Base-by-base conservation (phyloP, 37 sponge, comb jelly and placozoan genomes). In the Cliona cf. orientalis region DNA sequence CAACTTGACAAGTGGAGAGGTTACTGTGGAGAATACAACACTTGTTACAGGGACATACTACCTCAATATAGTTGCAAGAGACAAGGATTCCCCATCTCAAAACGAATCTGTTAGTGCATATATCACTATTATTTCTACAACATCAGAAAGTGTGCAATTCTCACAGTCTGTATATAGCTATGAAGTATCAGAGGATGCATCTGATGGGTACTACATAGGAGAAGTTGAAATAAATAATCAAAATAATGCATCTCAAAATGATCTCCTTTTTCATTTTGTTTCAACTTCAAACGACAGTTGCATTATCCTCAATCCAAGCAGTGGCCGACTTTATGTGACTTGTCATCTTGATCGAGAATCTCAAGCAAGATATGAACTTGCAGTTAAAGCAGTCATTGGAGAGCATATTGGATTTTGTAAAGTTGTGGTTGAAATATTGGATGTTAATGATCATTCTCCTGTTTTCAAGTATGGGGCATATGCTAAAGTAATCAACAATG, bases 361-460 rank as follows among this genome's bases (percentile, higher is more conserved):
- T 0, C 25, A 55, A 3, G 9, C 71, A 3, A 11, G 38, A 0
- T 57, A 56, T 55, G 40, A 45, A 4, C 55, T 69, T 1, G 26
- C 37, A 14, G 56, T 70, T 57, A 31, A 58, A 7, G 70, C 81
- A 23, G 41, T 21, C 23, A 41, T 40, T 2, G 63, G 31, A 21
- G 28, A 57, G 5, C 38, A 37, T 35, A 46, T 41, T 1, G 69
- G 67, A 21, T 17, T 6, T 23, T 49, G 43, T 6, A 69, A 56
- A 53, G 63, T 43, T 19, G 53, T 59, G 49, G 35, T 84, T 22
- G 66, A 71, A 35, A 43, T 86, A 2, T 39, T 64, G 41, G 87
- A 86, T 41, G 64, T 79, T 6, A 86, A 86, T 64, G 87, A 86
- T 65, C 61, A 86, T 60, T 33, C 67, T 14, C 87, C 87, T 0